phyloP scores from a whole-genome alignment of 2,888 invertebrate genomes.

The Nyleta sp. region DNA sequence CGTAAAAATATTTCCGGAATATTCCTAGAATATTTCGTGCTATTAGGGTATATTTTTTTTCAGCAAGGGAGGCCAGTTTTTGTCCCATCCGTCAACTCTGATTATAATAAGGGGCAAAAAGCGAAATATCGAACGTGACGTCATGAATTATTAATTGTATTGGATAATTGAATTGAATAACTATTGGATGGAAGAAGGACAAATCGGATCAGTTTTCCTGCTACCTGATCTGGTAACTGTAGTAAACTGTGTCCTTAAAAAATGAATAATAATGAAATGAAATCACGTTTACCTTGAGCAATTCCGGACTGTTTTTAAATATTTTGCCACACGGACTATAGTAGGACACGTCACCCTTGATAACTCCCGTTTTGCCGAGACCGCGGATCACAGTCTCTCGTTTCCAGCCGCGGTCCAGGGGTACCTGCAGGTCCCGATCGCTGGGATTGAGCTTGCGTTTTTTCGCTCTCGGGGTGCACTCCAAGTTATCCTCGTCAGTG shows the following conservation, averaged over 20 bases:
- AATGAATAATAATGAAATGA: not conserved
- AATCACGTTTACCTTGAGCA: slow-evolving; percentile 82
- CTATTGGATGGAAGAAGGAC: no score
- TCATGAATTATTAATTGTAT: no score
- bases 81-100: no score
- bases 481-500: slow-evolving; percentile 80
- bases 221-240: no score
- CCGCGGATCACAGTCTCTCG: slow-evolving; percentile 96
- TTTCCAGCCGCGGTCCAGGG: slow-evolving; percentile 89
- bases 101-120: no score
- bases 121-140: no score
- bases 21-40: no score
- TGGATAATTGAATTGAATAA: no score
- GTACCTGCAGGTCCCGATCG: slow-evolving; percentile 79
- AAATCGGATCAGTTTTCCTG: no score
- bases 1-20: no score
- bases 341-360: slow-evolving; percentile 97
- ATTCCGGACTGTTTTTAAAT: slow-evolving; percentile 86
- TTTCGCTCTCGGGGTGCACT: slow-evolving; percentile 79
- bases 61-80: no score
- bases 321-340: slow-evolving; percentile 87
- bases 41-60: no score
- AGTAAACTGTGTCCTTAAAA: not conserved
- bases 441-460: slow-evolving; percentile 79
- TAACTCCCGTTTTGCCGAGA: slow-evolving; percentile 92